phyloP scores from a whole-genome alignment of 2,797 vertebrate genomes.

The Gadopsis marmoratus region DNA sequence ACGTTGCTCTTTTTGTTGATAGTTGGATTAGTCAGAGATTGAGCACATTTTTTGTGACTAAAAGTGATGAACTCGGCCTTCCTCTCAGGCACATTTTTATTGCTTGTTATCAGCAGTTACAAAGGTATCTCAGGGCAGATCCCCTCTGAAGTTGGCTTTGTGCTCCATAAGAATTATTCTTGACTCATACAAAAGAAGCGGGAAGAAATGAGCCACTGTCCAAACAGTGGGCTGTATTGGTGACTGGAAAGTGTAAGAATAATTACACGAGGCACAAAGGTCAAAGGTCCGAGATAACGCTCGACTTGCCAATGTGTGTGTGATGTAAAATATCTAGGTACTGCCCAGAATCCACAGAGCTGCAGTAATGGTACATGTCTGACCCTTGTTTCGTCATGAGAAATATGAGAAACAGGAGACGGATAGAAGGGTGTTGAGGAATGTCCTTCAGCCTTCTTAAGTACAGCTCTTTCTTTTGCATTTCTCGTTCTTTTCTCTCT shows the following conservation, averaged over 20 bases:
- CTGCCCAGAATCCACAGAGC: not conserved
- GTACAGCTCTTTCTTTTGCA: constrained; percentile 31
- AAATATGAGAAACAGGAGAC: constrained; percentile 34
- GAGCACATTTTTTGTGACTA: not conserved
- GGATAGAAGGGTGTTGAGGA: constrained; percentile 32
- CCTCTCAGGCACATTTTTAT: not conserved
- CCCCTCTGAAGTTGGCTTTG: not conserved
- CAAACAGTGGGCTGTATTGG: not conserved
- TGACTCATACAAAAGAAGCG: not conserved
- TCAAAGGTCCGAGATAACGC: constrained; percentile 5
- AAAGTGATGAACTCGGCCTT: not conserved
- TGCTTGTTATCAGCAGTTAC: not conserved
- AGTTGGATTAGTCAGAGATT: not conserved
- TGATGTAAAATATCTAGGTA: not conserved
- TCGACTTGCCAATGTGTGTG: not conserved
- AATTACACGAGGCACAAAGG: not conserved
- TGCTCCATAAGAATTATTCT: not conserved
- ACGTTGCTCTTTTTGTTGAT: constrained; percentile 1
- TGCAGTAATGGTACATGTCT: not conserved
- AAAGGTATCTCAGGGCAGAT: not conserved
- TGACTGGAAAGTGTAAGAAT: not conserved
- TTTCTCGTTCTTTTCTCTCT: constrained; percentile 39
- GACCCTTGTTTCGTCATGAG: not conserved
- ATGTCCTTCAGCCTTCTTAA: constrained; percentile 54
- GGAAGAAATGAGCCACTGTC: not conserved